A percentile compares a stretch with the other conserved stretches of the same genome.
These are phyloP conservation scores for Agriotes lineatus DNA, from an alignment of 2,888 invertebrate genomes.

Conservation along the genomic window DNA sequence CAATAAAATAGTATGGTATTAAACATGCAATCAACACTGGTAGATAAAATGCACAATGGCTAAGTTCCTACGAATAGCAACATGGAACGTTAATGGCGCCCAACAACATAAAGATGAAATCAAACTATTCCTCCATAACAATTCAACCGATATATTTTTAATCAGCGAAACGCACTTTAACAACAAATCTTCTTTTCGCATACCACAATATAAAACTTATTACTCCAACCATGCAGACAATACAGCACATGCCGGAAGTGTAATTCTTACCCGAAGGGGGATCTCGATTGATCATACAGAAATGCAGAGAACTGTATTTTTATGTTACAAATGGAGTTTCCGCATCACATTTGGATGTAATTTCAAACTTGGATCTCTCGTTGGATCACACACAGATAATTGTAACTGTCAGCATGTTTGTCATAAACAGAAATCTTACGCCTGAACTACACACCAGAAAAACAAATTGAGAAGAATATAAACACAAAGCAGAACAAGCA, in stretches of 20 bases:
- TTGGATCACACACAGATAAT: not conserved
- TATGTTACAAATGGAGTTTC: not conserved
- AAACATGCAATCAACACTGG: not conserved
- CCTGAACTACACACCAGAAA: not conserved
- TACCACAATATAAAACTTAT: too few relatives aligned
- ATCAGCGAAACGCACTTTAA: not conserved
- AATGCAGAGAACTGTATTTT: not conserved
- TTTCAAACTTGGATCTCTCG: not conserved
- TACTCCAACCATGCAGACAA: too few relatives aligned
- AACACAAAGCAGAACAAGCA: not conserved
- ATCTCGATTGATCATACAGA: not conserved
- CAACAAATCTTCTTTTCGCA: too few relatives aligned
- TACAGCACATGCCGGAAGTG: not conserved
- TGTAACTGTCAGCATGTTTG: not conserved
- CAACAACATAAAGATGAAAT: too few relatives aligned
- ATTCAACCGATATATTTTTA: not conserved
- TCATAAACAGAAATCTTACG: not conserved
- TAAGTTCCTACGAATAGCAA: not conserved
- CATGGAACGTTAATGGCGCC: not conserved
- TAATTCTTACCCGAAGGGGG: not conserved
- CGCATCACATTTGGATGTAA: not conserved
- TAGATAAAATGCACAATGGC: too few relatives aligned
- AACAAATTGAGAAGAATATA: not conserved
- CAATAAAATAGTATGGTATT: too few relatives aligned
- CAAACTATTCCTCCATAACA: not conserved